Evolutionary conservation across 2,113 vertebrate genomes (phyloP), one percentile per base, ranked within the genome.

Genomic region (Martes martes): DNA sequence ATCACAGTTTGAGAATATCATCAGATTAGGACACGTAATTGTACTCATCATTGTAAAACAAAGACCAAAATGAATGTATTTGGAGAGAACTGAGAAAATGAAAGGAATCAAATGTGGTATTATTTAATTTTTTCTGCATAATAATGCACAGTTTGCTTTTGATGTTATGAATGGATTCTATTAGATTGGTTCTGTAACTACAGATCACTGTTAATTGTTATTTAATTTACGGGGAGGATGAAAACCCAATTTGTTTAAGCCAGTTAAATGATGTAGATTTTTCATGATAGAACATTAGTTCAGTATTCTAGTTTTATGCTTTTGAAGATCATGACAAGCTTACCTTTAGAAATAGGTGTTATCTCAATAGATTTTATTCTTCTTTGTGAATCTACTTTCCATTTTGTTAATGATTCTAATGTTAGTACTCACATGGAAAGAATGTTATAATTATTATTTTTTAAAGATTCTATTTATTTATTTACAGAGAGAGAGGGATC

Each of bases 161-260:
- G n/a, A 8, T 96, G 55, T 95, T 5, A 14, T 24, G 90, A n/a
- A 18, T 67, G n/a, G 31, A 71, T 78, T 96, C 45, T 74, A 16
- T 47, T 88, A 59, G 28, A 61, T 15, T 47, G 18, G 7, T 67
- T 83, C 61, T 83, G 10, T 47, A 71, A 79, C 39, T 95, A 24
- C 11, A 85, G 69, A 76, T 85, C 50, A 50, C 33, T 24, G 88
- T 45, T 69, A 63, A 24, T 67, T 84, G 39, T 47, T 86, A 59
- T 93, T 95, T 95, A 89, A 74, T 91, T 95, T 89, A 80, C 67
- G 95, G n/a, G 4, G 11, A 84, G 11, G 57, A 71, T 81, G 15
- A 61, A 93, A 95, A 71, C 9, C 39, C 19, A 45, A 18, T 87
- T 94, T 92, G 80, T 89, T 95, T 82, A 39, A 94, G 26, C 10